Conservation (phyloP, 2,113 vertebrate species). For the Sebastes fasciatus region DNA sequence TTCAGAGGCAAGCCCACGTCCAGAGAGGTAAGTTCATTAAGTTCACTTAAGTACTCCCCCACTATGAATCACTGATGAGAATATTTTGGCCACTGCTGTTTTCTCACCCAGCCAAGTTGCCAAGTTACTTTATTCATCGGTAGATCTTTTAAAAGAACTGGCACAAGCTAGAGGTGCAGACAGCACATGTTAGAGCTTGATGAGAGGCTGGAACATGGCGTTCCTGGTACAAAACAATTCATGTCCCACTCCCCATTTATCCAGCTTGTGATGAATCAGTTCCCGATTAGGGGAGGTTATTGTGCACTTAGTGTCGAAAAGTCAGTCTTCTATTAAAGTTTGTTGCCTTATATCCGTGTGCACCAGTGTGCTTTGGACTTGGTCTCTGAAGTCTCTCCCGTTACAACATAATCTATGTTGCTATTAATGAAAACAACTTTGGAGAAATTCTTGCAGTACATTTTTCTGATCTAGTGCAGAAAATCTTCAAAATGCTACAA, state of each 20-base stretch:
- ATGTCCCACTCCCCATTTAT: background rate
- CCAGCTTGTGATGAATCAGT: too few species aligned
- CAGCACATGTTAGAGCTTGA: background rate
- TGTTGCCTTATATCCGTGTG: too few species aligned
- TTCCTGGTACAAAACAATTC: background rate
- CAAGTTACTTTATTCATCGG: background rate
- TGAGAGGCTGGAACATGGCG: background rate
- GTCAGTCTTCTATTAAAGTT: too few species aligned
- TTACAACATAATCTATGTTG: background rate
- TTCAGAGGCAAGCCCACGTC: conserved; percentile 97
- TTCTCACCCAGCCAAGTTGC: background rate
- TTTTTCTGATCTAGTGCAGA: background rate
- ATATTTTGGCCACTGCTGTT: background rate
- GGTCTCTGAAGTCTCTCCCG: too few species aligned
- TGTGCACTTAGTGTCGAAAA: too few species aligned
- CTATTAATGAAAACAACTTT: background rate
- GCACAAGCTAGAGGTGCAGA: background rate
- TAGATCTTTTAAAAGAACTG: conserved; percentile 3
- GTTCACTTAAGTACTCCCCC: background rate
- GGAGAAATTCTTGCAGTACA: background rate
- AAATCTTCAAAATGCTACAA: background rate
- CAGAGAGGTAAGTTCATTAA: conserved; percentile 85
- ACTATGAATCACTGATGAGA: background rate
- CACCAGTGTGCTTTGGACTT: too few species aligned
- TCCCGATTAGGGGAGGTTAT: too few species aligned